A percentile compares a stretch with the other conserved stretches of the same genome.
These are phyloP conservation scores for Timema podura DNA, from an alignment of 2,888 invertebrate species.

Conservation along the genomic window DNA sequence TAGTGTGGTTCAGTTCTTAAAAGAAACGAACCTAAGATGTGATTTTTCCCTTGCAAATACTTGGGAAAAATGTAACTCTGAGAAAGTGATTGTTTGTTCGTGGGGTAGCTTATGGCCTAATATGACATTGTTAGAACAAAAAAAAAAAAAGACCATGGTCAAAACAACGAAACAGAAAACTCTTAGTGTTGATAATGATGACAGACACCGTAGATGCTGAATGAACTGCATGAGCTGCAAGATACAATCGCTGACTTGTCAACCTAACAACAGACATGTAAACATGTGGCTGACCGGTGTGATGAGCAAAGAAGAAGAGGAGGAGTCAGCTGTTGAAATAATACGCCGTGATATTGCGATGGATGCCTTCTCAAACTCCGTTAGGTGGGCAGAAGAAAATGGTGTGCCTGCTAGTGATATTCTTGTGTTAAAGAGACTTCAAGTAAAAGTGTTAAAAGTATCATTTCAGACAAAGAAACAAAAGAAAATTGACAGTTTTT, in stretches of 20 bases:
- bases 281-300: background rate
- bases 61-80: background rate
- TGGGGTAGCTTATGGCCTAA: slow-evolving; percentile 1
- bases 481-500: background rate
- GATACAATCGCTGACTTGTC: background rate
- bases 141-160: background rate
- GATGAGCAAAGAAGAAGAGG: background rate
- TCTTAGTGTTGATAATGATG: background rate
- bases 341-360: slow-evolving; percentile 8
- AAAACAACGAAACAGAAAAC: background rate
- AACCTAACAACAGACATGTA: background rate
- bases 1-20: slow-evolving; percentile 5
- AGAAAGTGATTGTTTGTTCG: background rate
- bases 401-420: slow-evolving; percentile 5
- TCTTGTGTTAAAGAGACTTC: slow-evolving; percentile 1
- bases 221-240: background rate
- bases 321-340: background rate
- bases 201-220: background rate
- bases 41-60: background rate
- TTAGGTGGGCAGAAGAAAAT: slow-evolving; percentile 9
- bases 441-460: slow-evolving; percentile 5
- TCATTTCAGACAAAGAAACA: slow-evolving; percentile 7
- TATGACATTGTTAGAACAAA: background rate
- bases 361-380: background rate
- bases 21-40: slow-evolving; percentile 3